Evolutionary conservation across 2,888 invertebrate species (phyloP).

Genomic region (Cyrtodaria siliqua): DNA sequence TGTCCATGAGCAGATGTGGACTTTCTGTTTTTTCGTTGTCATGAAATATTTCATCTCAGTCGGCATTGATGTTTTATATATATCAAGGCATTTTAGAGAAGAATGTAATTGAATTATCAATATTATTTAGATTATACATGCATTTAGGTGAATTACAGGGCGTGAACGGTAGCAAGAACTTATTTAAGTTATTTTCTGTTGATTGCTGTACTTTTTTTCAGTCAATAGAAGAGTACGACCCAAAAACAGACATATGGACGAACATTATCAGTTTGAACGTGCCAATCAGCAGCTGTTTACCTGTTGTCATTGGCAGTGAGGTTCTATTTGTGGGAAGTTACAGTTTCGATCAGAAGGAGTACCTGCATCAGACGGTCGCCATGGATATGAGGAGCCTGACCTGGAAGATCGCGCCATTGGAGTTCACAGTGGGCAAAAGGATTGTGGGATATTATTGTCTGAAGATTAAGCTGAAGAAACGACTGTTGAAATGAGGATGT

Average conservation of each 20-base stretch:
- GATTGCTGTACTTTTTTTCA: background rate
- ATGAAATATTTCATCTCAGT: too few species aligned
- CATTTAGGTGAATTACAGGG: too few species aligned
- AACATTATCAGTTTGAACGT: constrained; percentile 7
- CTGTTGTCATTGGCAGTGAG: constrained; percentile 8
- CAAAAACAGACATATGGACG: constrained; percentile 13
- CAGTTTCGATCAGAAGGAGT: constrained; percentile 22
- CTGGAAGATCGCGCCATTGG: constrained; percentile 6
- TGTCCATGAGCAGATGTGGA: too few species aligned
- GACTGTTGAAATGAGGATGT: constrained; percentile 2
- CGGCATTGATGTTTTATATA: too few species aligned
- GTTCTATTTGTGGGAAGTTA: constrained; percentile 24
- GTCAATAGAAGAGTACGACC: constrained; percentile 17
- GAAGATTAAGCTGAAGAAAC: constrained; percentile 8
- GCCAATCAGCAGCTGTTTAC: constrained; percentile 13
- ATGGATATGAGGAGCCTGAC: background rate
- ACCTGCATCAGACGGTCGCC: constrained; percentile 14
- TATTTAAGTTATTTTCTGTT: too few species aligned
- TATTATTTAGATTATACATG: too few species aligned
- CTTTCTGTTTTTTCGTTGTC: too few species aligned
- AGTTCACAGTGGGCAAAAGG: background rate
- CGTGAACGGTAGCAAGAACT: too few species aligned
- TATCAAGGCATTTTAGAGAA: too few species aligned
- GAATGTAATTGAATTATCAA: too few species aligned
- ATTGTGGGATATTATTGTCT: constrained; percentile 24